Evolutionary conservation across 2,113 vertebrate species (phyloP).

Genomic region (Elephantulus edwardii): DNA sequence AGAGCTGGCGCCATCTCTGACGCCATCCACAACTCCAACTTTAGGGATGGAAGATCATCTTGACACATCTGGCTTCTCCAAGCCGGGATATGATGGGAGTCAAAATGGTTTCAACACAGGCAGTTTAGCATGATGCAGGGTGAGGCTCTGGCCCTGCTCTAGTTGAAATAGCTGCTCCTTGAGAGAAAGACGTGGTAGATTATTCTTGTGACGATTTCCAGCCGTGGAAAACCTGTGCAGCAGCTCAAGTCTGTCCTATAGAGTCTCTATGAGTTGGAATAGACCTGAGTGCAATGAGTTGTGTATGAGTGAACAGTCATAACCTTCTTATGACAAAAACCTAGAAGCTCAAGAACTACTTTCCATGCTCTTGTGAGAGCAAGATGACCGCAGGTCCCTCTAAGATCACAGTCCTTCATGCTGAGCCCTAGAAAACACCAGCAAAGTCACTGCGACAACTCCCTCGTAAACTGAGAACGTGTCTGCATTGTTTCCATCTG

Average conservation of each 20-base stretch:
- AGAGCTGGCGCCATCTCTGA: background rate
- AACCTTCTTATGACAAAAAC: background rate
- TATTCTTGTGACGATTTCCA: no score
- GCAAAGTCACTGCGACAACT: background rate
- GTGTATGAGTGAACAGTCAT: background rate
- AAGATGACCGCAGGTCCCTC: background rate
- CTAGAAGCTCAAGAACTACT: background rate
- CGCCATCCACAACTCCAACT: slow-evolving; percentile 1
- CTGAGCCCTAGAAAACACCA: background rate
- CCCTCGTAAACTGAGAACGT: no score
- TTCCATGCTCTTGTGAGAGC: background rate
- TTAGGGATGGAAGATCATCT: background rate
- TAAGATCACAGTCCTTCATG: background rate
- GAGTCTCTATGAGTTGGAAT: background rate
- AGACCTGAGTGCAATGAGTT: background rate
- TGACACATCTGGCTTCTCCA: background rate
- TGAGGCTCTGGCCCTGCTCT: background rate
- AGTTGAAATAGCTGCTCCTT: background rate
- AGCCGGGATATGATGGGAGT: background rate
- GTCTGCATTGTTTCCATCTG: background rate
- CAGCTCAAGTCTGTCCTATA: background rate
- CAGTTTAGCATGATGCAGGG: background rate
- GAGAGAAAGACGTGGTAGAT: background rate
- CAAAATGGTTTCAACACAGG: background rate
- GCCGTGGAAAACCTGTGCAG: background rate